Base-by-base conservation (phyloP, 2,113 vertebrate species). In the Rattus norvegicus region DNA sequence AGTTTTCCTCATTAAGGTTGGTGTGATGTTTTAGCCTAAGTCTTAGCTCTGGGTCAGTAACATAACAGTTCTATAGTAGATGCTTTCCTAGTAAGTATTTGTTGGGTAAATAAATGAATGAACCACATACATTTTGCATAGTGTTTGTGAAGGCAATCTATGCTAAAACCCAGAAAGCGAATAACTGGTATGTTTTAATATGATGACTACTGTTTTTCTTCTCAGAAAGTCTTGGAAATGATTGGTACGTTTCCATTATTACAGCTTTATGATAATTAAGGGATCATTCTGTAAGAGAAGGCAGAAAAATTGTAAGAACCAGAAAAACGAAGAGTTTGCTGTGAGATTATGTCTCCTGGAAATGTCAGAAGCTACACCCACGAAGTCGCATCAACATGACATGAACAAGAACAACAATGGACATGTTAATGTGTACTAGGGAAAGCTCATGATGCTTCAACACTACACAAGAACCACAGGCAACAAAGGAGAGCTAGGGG, bases 101-200 rank as follows among this genome's bases (percentile, higher is more conserved):
- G 20, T 91, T 91, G 67, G 80, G 20, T 93, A 61, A 85, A 7
- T 47, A n/a, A 89, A 72, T 79, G 33, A 85, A 56, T 75, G 67
- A 95, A 83, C 89, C 26, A 73, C 10, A 67, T 0, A 17, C 0
- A 56, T 33, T 93, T 95, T 73, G 2, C 28, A 24, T 49, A 22
- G 5, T 77, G 77, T 28, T 19, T 94, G 26, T 86, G 36, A 95
- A 90, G 43, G 14, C 54, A 36, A 80, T 52, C 14, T 76, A 10
- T 65, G 30, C 9, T 13, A 88, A 96, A 81, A 33, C 28, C 36
- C 13, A 88, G 43, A 49, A 94, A 91, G 93, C 49, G 65, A 92
- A 85, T 69, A 93, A 83, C n/a, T 95, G 12, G 7, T 54, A n/a
- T 73, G 56, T 80, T 22, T 72, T 65, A 73, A 30, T 72, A 70